Base-by-base conservation (phyloP, 2,888 invertebrate species). In the Nezara viridula region DNA sequence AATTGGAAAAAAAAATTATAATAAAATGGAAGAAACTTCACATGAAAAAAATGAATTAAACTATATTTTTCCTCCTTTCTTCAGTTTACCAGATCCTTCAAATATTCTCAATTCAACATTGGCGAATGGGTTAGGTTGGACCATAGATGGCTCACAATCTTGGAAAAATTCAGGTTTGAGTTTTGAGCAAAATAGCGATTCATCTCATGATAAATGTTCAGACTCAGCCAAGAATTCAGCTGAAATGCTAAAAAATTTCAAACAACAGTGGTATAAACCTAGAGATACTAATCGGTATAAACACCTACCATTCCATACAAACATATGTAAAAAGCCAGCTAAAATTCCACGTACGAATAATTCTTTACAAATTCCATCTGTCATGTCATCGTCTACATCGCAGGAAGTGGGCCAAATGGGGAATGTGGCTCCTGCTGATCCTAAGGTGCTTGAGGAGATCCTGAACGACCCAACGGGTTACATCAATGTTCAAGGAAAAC, bases 401-500 rank as follows among this genome's bases (percentile, higher is more conserved):
- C n/a, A n/a, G 3, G n/a, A 47, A n/a, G 40, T 47, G 0, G 44
- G 12, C 24, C 86, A 86, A 24, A 21, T 50, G 12, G 49, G 16
- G 21, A 93, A 93, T 91, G 91, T 94, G 24, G 93, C 94, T 3
- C 91, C 92, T 1, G 93, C 93, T 0, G 93, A 94, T 92, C 92
- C 93, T 2, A 91, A 92, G 87, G 92, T 93, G 19, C 91, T 95
- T 32, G 94, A 95, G 86, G 94, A 94, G 91, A 95, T 95, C 21
- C 94, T 94, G 91, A 94, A 94, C 88, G 96, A 97, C 92, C 95
- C 96, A 0, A 95, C 96, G 91, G 96, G 96, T 91, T 96, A 96
- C 9, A 97, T 98, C 55, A 95, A 95, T 90, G 97, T 98, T 85
- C 98, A 98, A 92, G 96, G 96, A 0, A 93, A 95, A 32, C 95